Percentiles rank a stretch among this genome's conserved stretches.
phyloP scores from a whole-genome alignment of 2,888 invertebrate genomes.

The Andricus curvator region DNA sequence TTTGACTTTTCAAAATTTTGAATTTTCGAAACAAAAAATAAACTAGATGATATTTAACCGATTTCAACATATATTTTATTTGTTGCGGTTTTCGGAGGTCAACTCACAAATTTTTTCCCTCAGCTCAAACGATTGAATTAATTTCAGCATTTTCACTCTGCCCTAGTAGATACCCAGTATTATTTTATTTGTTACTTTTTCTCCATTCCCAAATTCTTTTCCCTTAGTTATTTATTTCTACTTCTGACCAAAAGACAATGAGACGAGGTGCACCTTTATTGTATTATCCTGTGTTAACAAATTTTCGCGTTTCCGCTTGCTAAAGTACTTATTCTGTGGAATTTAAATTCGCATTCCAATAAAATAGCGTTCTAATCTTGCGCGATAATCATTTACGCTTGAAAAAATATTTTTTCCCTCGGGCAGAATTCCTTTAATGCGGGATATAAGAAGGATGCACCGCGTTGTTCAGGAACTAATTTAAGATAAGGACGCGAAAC shows the following conservation, averaged over 20 bases:
- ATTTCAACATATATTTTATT: no score
- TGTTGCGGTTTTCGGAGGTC: no score
- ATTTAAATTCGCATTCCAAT: not conserved
- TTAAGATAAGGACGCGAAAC: constrained; percentile 11
- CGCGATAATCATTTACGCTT: not conserved
- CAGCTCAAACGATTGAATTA: no score
- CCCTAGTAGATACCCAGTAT: no score
- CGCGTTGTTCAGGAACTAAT: not conserved
- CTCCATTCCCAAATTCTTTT: not conserved
- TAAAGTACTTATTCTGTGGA: not conserved
- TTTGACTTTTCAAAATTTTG: no score
- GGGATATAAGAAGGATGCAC: not conserved
- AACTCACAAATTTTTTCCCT: no score
- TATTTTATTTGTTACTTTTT: not conserved
- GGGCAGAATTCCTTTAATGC: not conserved
- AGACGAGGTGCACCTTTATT: not conserved
- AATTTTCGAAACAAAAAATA: no score
- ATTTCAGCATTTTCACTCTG: no score
- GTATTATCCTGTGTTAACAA: not conserved
- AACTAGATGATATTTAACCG: no score
- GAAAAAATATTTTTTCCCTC: not conserved
- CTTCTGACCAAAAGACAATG: not conserved
- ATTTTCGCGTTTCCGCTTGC: not conserved
- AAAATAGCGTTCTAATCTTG: not conserved
- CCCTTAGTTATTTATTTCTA: not conserved